Base-by-base conservation (phyloP, 23 tunicate genomes). In the Halocynthia aurantium region DNA sequence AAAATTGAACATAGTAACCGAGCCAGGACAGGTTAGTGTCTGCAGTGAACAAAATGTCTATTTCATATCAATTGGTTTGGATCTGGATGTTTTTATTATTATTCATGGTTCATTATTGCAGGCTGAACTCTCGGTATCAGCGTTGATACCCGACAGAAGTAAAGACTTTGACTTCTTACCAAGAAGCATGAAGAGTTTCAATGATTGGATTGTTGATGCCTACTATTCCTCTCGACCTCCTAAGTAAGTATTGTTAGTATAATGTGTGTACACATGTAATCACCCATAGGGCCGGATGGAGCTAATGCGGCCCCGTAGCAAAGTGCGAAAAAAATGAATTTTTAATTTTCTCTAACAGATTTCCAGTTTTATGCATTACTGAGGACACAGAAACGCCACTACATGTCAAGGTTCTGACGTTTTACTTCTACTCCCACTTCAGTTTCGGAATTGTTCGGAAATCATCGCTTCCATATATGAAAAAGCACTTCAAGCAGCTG, bases 281-380 rank as follows among this genome's bases (percentile, higher is more conserved):
- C 64, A 60, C 64, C 44, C 44, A 31, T 31, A 60, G 17, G n/a
- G 17, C 64, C 2, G 64, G n/a, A 1, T 60, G n/a, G 4, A 15
- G 17, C n/a, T 60, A 60, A 60, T 60, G 17, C 64, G 17, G 64
- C 2, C 17, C n/a, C n/a, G 17, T n/a, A 15, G 64, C 17, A 60
- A 60, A 15, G 64, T 60, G 17, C 64, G 64, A 15, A 60, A 31
- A 31, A 31, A 15, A 18, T 60, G 64, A 18, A 60, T 60, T 60
- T 60, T n/a, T 15, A 15, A 15, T 67, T 78, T 67, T 51, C 12
- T 52, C 55, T 77, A 69, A 11, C 63, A 92, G 98, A 57, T 92
- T 86, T 73, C 92, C 98, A 9, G 82, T 92, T 12, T 66, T 92
- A 21, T 92, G 98, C 68, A 61, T 92, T 0, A 76, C 69, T 51